Evolutionary conservation across 2,888 invertebrate genomes (phyloP).

Genomic region (Hydriomena furcata): DNA sequence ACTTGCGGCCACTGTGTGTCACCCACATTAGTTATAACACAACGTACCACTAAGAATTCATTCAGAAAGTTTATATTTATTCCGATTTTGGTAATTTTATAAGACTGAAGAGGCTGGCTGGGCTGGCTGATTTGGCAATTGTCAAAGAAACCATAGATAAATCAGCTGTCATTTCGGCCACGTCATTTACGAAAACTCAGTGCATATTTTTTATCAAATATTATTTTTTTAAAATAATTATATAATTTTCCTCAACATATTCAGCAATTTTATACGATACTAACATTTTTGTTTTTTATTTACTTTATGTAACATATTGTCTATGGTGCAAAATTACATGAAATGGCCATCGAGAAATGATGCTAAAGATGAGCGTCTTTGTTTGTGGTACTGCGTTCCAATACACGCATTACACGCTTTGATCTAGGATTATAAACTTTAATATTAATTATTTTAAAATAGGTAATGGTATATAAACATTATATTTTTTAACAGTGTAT

Average conservation of each 20-base stretch:
- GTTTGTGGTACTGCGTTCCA: constrained; percentile 60
- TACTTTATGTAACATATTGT: neutral
- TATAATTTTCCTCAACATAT: too few species aligned
- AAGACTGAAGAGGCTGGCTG: constrained; percentile 52
- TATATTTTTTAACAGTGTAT: too few species aligned
- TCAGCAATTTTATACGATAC: too few species aligned
- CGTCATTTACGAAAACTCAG: constrained; percentile 76
- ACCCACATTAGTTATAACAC: constrained; percentile 45
- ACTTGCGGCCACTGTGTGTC: constrained; percentile 45
- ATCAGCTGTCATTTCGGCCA: constrained; percentile 75
- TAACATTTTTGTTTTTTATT: too few species aligned
- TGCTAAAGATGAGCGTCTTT: constrained; percentile 46
- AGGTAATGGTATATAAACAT: too few species aligned
- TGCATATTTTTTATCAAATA: too few species aligned
- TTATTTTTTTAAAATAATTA: too few species aligned
- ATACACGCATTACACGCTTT: constrained; percentile 42
- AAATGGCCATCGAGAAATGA: constrained; percentile 24
- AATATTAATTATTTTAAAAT: too few species aligned
- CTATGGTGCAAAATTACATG: too few species aligned
- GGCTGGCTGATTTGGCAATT: constrained; percentile 81
- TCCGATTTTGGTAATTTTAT: constrained; percentile 43
- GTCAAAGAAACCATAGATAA: constrained; percentile 73
- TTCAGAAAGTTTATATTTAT: constrained; percentile 57
- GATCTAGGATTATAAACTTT: too few species aligned
- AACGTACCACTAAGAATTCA: constrained; percentile 51